Percentiles rank a stretch among this genome's conserved stretches.
Evolutionary conservation across 2,888 invertebrate genomes (phyloP).

Genomic region (Tiliacea citrago): DNA sequence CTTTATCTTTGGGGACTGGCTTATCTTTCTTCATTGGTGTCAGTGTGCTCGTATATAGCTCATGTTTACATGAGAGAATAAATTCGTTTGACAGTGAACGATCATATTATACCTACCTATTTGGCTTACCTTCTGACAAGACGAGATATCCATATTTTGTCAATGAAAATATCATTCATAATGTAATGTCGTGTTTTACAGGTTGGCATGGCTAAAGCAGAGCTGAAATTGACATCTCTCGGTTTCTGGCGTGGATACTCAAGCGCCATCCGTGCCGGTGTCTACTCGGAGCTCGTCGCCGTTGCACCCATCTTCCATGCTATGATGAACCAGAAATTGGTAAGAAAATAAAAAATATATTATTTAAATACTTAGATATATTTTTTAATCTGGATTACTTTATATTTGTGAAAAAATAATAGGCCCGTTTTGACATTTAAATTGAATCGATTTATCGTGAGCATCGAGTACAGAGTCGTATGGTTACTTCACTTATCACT

Average conservation of each 20-base stretch:
- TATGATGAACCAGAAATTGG: slow-evolving; percentile 93
- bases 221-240: slow-evolving; percentile 91
- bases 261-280: slow-evolving; percentile 94
- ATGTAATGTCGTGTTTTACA: slow-evolving; percentile 64
- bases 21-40: not conserved
- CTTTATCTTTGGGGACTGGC: not conserved
- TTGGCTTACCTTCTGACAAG: not conserved
- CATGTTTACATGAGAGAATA: not conserved
- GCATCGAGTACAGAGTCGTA: too few relatives aligned
- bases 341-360: slow-evolving; percentile 71
- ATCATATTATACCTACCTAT: not conserved
- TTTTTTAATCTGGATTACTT: not conserved
- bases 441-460: too few relatives aligned
- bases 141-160: too few relatives aligned
- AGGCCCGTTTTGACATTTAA: too few relatives aligned
- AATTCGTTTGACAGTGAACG: not conserved
- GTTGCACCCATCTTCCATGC: slow-evolving; percentile 94
- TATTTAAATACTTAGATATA: not conserved
- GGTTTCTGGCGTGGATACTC: slow-evolving; percentile 96
- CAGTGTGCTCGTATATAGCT: not conserved
- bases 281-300: slow-evolving; percentile 94
- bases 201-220: slow-evolving; percentile 92
- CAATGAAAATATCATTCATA: not conserved
- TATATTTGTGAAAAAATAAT: too few relatives aligned
- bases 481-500: too few relatives aligned